These are phyloP conservation scores for Myotis myotis DNA, from an alignment of 2,797 vertebrate species.

Conservation along the genomic window DNA sequence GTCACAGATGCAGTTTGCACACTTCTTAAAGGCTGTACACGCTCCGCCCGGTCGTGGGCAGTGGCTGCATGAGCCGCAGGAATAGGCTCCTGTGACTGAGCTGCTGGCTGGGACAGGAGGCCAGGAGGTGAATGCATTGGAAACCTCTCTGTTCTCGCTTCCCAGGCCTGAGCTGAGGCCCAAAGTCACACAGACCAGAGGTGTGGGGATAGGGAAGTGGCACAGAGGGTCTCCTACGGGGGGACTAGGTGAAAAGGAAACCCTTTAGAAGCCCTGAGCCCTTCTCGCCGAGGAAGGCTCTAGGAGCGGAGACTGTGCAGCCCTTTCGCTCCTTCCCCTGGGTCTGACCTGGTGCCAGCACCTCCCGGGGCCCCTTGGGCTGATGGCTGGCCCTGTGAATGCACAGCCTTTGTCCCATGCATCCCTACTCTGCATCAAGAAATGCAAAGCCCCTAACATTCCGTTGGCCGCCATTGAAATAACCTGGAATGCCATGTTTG, in stretches of 20 bases:
- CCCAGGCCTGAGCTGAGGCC: neutral
- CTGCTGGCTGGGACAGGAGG: neutral
- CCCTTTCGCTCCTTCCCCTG: neutral
- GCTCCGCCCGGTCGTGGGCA: accelerated
- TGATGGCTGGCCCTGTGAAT: neutral
- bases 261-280: neutral
- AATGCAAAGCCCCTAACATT: neutral
- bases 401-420: neutral
- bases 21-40: neutral
- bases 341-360: conserved; percentile 3
- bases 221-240: neutral
- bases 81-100: neutral
- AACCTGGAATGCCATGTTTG: neutral
- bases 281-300: neutral
- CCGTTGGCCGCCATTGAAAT: neutral
- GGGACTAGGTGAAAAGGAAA: conserved; percentile 22
- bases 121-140: neutral
- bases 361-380: neutral
- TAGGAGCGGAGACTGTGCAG: neutral
- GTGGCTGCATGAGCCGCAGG: neutral
- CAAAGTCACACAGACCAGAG: neutral
- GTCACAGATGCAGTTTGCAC: neutral
- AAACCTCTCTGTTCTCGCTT: neutral
- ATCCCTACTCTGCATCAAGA: neutral
- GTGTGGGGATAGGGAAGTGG: neutral